These are phyloP conservation scores for Prionace glauca DNA, from an alignment of 2,797 vertebrate genomes.

Conservation along the genomic window DNA sequence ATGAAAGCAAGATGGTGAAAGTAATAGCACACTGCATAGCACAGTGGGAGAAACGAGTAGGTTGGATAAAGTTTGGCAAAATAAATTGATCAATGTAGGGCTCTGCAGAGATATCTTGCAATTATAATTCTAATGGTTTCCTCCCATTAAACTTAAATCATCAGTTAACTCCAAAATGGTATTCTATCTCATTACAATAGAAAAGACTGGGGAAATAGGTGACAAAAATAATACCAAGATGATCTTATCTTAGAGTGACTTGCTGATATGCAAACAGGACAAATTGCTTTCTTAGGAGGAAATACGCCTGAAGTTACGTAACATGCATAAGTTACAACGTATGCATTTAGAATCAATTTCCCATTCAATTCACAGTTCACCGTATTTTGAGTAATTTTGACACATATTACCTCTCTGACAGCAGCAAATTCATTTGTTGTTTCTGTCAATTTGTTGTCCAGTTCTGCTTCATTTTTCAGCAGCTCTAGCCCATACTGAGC, in stretches of 20 bases:
- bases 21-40: background rate
- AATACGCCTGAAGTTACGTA: background rate
- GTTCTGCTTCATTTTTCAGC: constrained; percentile 74
- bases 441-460: constrained; percentile 78
- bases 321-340: too few species aligned
- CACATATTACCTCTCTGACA: constrained; percentile 68
- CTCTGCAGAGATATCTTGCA: background rate
- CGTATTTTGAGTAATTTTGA: background rate
- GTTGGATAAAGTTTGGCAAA: background rate
- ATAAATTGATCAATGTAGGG: background rate
- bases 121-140: background rate
- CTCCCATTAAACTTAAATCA: background rate
- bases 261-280: background rate
- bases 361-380: background rate
- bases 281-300: background rate
- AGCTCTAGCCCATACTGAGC: constrained; percentile 82
- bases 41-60: background rate
- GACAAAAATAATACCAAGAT: background rate
- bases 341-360: background rate
- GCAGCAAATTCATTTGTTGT: constrained; percentile 73
- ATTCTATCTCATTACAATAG: too few species aligned
- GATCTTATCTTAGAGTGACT: background rate
- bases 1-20: background rate
- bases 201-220: background rate
- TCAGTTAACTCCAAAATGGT: background rate